Evolutionary conservation across 2,888 invertebrate species (phyloP).

Genomic region (Diaprepes abbreviatus): DNA sequence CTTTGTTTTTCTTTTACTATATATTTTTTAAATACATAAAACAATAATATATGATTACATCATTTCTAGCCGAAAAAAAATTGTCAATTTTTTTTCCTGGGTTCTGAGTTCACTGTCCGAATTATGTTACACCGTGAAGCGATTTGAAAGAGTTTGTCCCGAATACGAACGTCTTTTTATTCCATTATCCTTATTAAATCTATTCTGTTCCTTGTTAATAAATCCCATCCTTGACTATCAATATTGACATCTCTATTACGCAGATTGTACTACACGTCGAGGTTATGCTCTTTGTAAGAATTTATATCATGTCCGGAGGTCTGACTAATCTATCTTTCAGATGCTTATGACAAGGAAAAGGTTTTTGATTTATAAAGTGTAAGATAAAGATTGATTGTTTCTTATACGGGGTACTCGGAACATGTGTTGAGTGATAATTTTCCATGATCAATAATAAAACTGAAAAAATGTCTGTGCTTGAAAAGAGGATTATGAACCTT

Average conservation of each 20-base stretch:
- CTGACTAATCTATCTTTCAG: neutral
- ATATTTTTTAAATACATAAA: too few relatives aligned
- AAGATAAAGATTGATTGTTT: neutral
- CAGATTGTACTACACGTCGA: neutral
- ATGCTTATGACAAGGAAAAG: neutral
- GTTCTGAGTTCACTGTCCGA: neutral
- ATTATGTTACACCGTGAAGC: neutral
- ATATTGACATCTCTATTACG: constrained; percentile 11
- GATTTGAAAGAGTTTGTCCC: neutral
- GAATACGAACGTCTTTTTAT: neutral
- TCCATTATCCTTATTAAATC: constrained; percentile 15
- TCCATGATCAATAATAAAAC: too few relatives aligned
- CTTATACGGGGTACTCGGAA: too few relatives aligned
- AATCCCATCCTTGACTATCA: constrained; percentile 4
- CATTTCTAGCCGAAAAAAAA: too few relatives aligned
- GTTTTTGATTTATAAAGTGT: neutral
- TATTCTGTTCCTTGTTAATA: constrained; percentile 1
- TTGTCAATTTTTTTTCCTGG: neutral
- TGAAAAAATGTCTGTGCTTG: too few relatives aligned
- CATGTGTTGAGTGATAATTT: too few relatives aligned
- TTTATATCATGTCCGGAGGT: neutral
- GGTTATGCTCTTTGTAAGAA: neutral
- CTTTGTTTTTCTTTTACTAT: too few relatives aligned
- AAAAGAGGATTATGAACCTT: too few relatives aligned
- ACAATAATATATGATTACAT: too few relatives aligned